Conservation (phyloP, 2,888 invertebrate species). For the Myopa testacea region DNA sequence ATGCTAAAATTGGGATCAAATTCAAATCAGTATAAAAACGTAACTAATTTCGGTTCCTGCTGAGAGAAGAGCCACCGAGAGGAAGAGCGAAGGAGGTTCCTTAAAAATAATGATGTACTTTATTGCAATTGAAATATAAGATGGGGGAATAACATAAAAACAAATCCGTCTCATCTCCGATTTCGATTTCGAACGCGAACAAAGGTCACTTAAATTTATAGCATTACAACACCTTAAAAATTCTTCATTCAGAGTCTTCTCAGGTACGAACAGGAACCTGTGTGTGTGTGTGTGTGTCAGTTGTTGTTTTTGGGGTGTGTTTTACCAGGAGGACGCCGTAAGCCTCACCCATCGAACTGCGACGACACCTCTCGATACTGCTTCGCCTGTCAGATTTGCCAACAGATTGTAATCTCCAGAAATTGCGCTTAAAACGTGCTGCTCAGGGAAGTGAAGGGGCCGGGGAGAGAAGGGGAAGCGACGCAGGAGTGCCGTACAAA, state of each 20-base stretch:
- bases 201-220: conserved; percentile 34
- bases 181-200: background rate
- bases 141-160: conserved; percentile 10
- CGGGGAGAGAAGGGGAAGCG: background rate
- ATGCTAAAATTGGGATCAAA: conserved; percentile 1
- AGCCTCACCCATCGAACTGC: conserved; percentile 16
- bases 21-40: background rate
- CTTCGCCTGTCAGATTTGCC: conserved; percentile 44
- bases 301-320: background rate
- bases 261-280: conserved; percentile 21
- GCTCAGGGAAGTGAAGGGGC: background rate
- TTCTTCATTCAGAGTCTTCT: background rate
- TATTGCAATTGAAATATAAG: background rate
- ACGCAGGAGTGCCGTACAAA: conserved; percentile 44
- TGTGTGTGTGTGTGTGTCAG: background rate
- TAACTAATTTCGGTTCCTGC: background rate
- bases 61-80: background rate
- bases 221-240: conserved; percentile 41
- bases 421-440: background rate
- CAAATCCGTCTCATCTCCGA: background rate
- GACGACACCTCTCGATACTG: background rate
- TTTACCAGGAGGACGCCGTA: background rate
- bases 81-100: conserved; percentile 6
- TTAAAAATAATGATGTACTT: background rate
- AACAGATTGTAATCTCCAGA: conserved; percentile 44